Base-by-base conservation (phyloP, 1,140 invertebrate species). In the Calliphora vicina region DNA sequence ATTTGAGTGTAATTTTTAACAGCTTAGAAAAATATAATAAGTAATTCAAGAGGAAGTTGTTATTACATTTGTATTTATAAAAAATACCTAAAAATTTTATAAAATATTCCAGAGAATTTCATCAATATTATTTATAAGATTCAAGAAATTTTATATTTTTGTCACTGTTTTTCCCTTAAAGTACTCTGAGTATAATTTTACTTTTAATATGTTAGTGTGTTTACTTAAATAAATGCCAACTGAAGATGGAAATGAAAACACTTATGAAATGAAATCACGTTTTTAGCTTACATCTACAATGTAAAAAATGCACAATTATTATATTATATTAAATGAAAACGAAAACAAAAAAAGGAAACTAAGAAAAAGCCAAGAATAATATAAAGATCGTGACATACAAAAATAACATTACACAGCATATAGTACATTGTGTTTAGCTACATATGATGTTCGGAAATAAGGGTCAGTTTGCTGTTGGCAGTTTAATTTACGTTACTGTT, bases 241-340 rank as follows among this genome's bases (percentile, higher is more conserved):
- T 8, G 23, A 23, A 23, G 1, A 10, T 67, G 6, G 20, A 10
- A 9, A 25, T 10, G 61, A 67, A 67, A 67, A 67, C 61, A 67
- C 61, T 67, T 67, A 67, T 67, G 61, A 67, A 67, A 67, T 67
- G 61, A 67, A 67, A 67, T 67, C 61, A 67, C 61, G 61, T 67
- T 67, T 67, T 67, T 6, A 67, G 20, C 61, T 67, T 25, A 67
- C 61, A 25, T 67, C 61, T 20, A 67, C 61, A 67, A 67, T 67
- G 61, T 25, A 67, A 67, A 67, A 50, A 23, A 67, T 25, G 61
- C 61, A n/a, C 61, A 67, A 67, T 67, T 67, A 67, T 23, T 67
- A 67, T 67, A 23, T 67, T 67, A 67, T 10, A 67, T 67, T 67
- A 67, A 67, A 67, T 23, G 61, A 67, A 67, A 67, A 67, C n/a